phyloP scores from a whole-genome alignment of 2,797 vertebrate genomes.

The Melanotaenia pygmaea region DNA sequence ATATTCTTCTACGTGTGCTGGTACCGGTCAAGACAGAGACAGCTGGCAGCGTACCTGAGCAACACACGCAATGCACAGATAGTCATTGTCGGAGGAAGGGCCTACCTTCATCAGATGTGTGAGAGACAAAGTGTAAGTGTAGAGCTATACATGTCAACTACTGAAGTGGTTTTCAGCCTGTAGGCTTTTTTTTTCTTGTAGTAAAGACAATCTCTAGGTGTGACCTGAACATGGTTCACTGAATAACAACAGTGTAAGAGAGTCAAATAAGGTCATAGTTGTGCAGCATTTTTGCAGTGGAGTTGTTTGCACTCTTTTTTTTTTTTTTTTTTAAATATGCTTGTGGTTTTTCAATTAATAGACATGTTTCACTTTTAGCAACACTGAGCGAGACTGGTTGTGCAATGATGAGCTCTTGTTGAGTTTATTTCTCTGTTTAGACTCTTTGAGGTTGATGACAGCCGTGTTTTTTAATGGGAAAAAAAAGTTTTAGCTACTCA shows the following conservation, averaged over 20 bases:
- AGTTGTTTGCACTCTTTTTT: constrained; percentile 37
- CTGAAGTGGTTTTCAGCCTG: constrained; percentile 2
- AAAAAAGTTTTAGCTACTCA: neutral
- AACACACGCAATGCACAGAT: constrained; percentile 90
- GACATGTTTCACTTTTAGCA: constrained; percentile 21
- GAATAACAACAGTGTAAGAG: neutral
- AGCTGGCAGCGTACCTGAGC: constrained; percentile 87
- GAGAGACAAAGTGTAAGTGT: constrained; percentile 87
- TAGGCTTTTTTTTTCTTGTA: neutral
- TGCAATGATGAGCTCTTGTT: constrained; percentile 8
- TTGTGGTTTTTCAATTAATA: constrained; percentile 39
- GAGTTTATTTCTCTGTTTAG: constrained; percentile 7
- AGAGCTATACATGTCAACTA: neutral
- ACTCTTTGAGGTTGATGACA: constrained; percentile 22
- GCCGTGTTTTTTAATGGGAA: neutral
- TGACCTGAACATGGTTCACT: neutral
- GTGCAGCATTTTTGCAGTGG: constrained; percentile 43
- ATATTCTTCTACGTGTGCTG: constrained; percentile 91
- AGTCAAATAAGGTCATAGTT: constrained; percentile 39
- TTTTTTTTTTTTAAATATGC: neutral
- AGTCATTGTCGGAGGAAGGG: constrained; percentile 88
- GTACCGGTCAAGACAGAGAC: constrained; percentile 89
- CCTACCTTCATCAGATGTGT: constrained; percentile 88
- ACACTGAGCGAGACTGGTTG: neutral
- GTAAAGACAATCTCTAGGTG: neutral